Evolutionary conservation across 2,797 vertebrate species (phyloP).

Genomic region (Alca torda): DNA sequence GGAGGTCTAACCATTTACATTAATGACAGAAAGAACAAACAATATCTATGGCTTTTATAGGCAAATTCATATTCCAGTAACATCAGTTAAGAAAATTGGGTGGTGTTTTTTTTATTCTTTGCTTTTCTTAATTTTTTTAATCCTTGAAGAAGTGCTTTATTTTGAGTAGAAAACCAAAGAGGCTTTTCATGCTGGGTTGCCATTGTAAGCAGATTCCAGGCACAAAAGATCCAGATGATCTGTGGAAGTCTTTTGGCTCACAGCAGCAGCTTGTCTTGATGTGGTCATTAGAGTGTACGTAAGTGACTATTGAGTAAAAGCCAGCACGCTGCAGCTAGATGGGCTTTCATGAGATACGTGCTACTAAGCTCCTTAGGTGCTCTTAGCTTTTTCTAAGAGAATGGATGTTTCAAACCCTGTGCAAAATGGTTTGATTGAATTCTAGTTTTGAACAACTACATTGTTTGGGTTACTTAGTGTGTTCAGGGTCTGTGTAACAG

Average conservation of each 20-base stretch:
- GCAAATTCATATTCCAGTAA: not conserved
- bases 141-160: not conserved
- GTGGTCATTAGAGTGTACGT: not conserved
- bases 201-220: not conserved
- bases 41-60: not conserved
- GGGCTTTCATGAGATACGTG: not conserved
- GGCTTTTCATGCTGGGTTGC: not conserved
- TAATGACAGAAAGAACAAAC: not conserved
- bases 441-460: not conserved
- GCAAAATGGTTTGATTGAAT: not conserved
- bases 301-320: not conserved
- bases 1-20: not conserved
- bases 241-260: not conserved
- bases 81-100: not conserved
- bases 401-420: not conserved
- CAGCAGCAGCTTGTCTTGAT: not conserved
- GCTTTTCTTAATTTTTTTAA: not conserved
- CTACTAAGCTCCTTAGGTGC: not conserved
- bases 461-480: not conserved
- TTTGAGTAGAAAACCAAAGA: not conserved
- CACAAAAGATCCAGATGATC: not conserved
- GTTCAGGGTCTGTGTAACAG: not conserved
- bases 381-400: not conserved
- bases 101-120: not conserved
- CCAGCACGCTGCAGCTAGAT: not conserved